These are phyloP conservation scores for Apeltes quadracus DNA, from an alignment of 2,113 vertebrate genomes.

Conservation along the genomic window DNA sequence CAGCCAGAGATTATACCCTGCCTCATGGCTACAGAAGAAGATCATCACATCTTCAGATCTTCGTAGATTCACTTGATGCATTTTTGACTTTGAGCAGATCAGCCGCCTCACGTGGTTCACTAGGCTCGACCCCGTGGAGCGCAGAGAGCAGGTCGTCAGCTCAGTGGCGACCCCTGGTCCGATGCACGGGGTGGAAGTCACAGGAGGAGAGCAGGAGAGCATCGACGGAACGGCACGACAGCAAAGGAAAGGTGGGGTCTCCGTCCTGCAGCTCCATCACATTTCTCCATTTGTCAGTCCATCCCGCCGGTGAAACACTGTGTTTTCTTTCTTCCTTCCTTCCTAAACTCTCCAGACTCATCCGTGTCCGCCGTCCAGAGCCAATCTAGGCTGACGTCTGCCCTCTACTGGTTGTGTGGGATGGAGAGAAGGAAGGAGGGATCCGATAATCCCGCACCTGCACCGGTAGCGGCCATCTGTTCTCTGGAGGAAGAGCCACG, in stretches of 20 bases:
- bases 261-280: neutral
- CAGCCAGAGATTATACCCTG: neutral
- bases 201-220: conserved; percentile 1
- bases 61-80: neutral
- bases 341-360: conserved; percentile 44
- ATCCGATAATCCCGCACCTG: fast-evolving
- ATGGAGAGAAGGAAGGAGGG: conserved; percentile 76
- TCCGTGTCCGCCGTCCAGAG: conserved; percentile 15
- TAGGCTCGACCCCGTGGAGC: conserved; percentile 72
- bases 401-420: conserved; percentile 91
- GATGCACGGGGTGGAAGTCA: neutral
- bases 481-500: conserved; percentile 81
- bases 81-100: conserved; percentile 74
- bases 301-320: neutral
- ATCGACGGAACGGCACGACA: conserved; percentile 4
- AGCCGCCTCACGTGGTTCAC: conserved; percentile 93
- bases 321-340: neutral
- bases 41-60: neutral
- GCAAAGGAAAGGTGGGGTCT: conserved; percentile 51
- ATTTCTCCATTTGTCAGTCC: conserved; percentile 17
- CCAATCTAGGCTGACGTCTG: conserved; percentile 76
- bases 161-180: conserved; percentile 1
- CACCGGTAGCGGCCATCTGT: neutral
- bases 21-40: neutral
- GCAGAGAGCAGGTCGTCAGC: conserved; percentile 39